Evolutionary conservation across 2,113 vertebrate species (phyloP), one percentile per base, ranked within the genome.

Genomic region (Cettia cetti): DNA sequence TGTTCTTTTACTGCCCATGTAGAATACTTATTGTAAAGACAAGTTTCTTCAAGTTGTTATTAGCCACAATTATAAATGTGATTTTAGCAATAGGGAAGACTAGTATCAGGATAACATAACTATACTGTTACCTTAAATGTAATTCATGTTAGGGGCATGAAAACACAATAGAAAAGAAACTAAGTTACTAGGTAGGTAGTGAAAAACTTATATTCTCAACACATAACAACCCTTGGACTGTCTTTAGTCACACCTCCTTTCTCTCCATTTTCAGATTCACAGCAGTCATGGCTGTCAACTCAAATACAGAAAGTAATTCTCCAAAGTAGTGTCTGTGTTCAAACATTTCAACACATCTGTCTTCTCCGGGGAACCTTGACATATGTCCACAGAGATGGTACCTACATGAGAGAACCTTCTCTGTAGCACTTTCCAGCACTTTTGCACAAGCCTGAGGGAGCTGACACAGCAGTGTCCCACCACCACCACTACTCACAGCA

Each of bases 261-360:
- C 82, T 60, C 47, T 83, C 50, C 20, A 37, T 47, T 81, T 87
- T 37, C 16, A 92, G 27, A 66, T 77, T 87, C 88, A 71, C 47
- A 77, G 81, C 59, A 95, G 80, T 53, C 90, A 85, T 9, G 59
- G 66, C 77, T 89, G 86, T 72, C 92, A 94, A 42, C 50, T 92
- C 79, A 89, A 81, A 81, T 30, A 72, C 42, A 82, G 63, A 90
- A 90, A 91, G 50, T 19, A 72, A 90, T 80, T 87, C 83, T 91
- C 92, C 74, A 50, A 82, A 91, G 79, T 3, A 60, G 47, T 31
- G 31, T 53, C 70, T 42, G 13, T 80, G 84, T 86, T 92, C 79
- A 84, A 95, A 92, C 84, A 89, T 60, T 94, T 83, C 76, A 86
- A 66, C 45, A 77, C 31, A 76, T 50, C 66, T 15, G 10, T 27